Conservation (phyloP, 2,888 invertebrate species). For the Drosophila putrida region DNA sequence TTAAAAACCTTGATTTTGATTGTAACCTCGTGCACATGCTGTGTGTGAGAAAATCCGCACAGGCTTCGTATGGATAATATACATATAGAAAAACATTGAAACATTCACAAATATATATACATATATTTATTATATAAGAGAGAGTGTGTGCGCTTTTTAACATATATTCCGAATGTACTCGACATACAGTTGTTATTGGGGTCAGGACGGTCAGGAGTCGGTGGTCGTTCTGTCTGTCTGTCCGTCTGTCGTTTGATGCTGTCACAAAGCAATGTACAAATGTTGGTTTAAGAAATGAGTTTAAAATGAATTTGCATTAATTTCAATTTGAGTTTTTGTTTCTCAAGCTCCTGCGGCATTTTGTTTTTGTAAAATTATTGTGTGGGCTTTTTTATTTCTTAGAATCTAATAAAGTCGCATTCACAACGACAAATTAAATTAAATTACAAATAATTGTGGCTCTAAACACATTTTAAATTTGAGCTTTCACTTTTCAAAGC, state of each 20-base stretch:
- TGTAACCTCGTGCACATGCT: slow-evolving; percentile 65
- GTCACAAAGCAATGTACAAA: slow-evolving; percentile 63
- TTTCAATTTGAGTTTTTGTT: slow-evolving; percentile 55
- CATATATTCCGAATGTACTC: slow-evolving; percentile 27
- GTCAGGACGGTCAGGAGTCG: slow-evolving; percentile 35
- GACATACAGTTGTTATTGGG: slow-evolving; percentile 50
- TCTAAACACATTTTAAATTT: slow-evolving; percentile 60
- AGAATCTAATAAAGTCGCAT: slow-evolving; percentile 20
- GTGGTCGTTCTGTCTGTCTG: background rate
- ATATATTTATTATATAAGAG: background rate
- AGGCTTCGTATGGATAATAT: slow-evolving; percentile 5
- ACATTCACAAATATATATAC: slow-evolving; percentile 1
- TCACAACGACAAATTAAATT: slow-evolving; percentile 45
- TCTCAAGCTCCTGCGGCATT: slow-evolving; percentile 44
- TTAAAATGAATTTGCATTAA: slow-evolving; percentile 75
- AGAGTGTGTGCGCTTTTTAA: slow-evolving; percentile 10
- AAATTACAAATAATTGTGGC: slow-evolving; percentile 55
- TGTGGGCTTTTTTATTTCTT: slow-evolving; percentile 8
- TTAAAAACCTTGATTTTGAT: slow-evolving; percentile 79
- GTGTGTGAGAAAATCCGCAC: slow-evolving; percentile 41
- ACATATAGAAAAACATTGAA: slow-evolving; percentile 5
- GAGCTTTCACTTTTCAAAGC: slow-evolving; percentile 41
- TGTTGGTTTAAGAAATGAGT: slow-evolving; percentile 63
- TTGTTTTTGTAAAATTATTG: slow-evolving; percentile 38
- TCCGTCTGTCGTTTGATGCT: slow-evolving; percentile 8